These are phyloP conservation scores for Lithophane ornitopus DNA, from an alignment of 2,888 invertebrate genomes.

Conservation along the genomic window DNA sequence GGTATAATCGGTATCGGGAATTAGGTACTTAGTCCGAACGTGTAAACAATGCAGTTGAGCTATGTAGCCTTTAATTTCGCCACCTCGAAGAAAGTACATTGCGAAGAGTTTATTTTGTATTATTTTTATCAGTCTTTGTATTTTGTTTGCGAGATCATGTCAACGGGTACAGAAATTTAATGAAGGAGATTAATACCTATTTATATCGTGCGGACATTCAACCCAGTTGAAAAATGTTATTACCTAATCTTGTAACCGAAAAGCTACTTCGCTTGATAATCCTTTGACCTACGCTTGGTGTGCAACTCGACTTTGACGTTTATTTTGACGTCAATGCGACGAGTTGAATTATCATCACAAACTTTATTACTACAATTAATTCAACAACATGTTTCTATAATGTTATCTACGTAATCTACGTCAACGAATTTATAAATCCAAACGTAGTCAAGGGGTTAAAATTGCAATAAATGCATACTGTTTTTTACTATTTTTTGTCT, in stretches of 20 bases:
- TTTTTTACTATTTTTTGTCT: constrained; percentile 58
- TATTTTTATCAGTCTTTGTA: constrained; percentile 47
- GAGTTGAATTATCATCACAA: constrained; percentile 45
- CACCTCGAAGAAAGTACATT: constrained; percentile 63
- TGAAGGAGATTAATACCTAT: constrained; percentile 51
- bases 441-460: constrained; percentile 43
- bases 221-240: constrained; percentile 22
- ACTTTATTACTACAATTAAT: constrained; percentile 37
- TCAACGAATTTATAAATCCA: constrained; percentile 48
- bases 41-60: constrained; percentile 61
- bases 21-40: constrained; percentile 66
- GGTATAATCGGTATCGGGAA: constrained; percentile 69
- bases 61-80: constrained; percentile 50
- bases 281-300: constrained; percentile 47
- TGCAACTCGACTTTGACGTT: constrained; percentile 13
- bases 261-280: constrained; percentile 52
- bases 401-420: constrained; percentile 12
- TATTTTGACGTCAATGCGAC: constrained; percentile 24
- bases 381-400: constrained; percentile 26
- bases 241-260: constrained; percentile 41
- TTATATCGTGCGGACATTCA: constrained; percentile 31
- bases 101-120: constrained; percentile 54
- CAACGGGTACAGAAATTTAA: constrained; percentile 42
- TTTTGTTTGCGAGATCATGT: constrained; percentile 57
- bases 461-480: constrained; percentile 50